These are phyloP conservation scores for Amiota mariae DNA, from an alignment of 2,888 invertebrate genomes.

Conservation along the genomic window DNA sequence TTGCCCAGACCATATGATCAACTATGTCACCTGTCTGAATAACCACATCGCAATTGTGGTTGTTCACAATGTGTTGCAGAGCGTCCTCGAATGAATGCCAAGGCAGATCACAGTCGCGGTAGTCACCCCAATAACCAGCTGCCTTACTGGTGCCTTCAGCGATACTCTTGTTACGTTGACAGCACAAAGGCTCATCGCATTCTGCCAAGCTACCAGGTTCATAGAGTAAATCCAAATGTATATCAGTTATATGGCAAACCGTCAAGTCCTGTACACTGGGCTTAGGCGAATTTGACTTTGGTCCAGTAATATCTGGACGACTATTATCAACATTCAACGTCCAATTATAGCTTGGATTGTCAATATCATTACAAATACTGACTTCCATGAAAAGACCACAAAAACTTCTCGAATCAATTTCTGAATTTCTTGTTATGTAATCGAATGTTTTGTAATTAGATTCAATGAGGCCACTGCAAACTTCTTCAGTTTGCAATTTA, in stretches of 20 bases:
- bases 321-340: slow-evolving; percentile 51
- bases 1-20: slow-evolving; percentile 92
- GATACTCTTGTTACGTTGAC: slow-evolving; percentile 74
- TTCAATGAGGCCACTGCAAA: slow-evolving; percentile 78
- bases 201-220: slow-evolving; percentile 79
- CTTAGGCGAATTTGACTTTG: slow-evolving; percentile 59
- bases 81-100: slow-evolving; percentile 80
- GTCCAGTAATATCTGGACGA: slow-evolving; percentile 41
- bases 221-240: slow-evolving; percentile 86
- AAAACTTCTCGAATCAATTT: slow-evolving; percentile 74
- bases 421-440: slow-evolving; percentile 76
- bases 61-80: slow-evolving; percentile 77
- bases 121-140: slow-evolving; percentile 89
- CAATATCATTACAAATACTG: slow-evolving; percentile 56
- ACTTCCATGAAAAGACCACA: slow-evolving; percentile 68
- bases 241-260: slow-evolving; percentile 74
- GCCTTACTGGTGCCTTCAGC: slow-evolving; percentile 58
- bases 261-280: slow-evolving; percentile 52
- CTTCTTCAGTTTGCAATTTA: slow-evolving; percentile 76
- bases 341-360: slow-evolving; percentile 62
- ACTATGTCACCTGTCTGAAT: slow-evolving; percentile 92
- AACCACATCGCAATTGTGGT: slow-evolving; percentile 79
- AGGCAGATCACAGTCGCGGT: slow-evolving; percentile 84
- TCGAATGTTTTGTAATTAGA: slow-evolving; percentile 78
- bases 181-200: slow-evolving; percentile 86